Base-by-base conservation (phyloP, 2,888 invertebrate species). In the Rambutsinella grinnellia region DNA sequence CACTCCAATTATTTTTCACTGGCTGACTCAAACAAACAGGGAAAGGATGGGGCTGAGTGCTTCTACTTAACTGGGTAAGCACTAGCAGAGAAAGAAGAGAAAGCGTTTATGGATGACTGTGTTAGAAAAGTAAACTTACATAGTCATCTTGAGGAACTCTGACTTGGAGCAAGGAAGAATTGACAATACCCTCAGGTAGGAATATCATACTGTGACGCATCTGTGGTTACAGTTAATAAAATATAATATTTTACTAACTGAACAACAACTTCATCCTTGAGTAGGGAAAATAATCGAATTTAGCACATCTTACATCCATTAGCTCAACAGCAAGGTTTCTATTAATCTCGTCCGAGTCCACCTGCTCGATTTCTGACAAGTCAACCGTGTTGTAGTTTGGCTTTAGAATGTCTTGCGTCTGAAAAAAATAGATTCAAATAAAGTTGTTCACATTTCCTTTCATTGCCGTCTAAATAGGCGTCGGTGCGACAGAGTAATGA, bases 371-470 rank as follows among this genome's bases (percentile, higher is more conserved):
- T 89, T 99, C 98, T 62, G 94, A 91, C 89, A 99, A 91, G 86
- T 99, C 99, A 3, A 99, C 95, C 85, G 96, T 94, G 87, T 97
- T 97, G 88, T 97, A 99, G 84, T 96, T 95, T 10, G 98, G 97
- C 86, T 98, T 98, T 72, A 96, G 87, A 82, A 96, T 94, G 86
- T 94, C 93, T 89, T 94, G 93, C 85, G 78, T 53, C 80, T 80
- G 86, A 0, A 68, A 60, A 70, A 46, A 26, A 23, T n/a, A n/a
- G n/a, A n/a, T n/a, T n/a, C n/a, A n/a, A n/a, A n/a, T n/a, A n/a
- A n/a, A n/a, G n/a, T n/a, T n/a, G n/a, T n/a, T n/a, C n/a, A n/a
- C n/a, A n/a, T n/a, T n/a, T n/a, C n/a, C n/a, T n/a, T n/a, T n/a
- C n/a, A n/a, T n/a, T n/a, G n/a, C n/a, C n/a, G n/a, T n/a, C n/a